These are phyloP conservation scores for Catocala sponsa DNA, from an alignment of 2,888 invertebrate genomes.

Conservation along the genomic window DNA sequence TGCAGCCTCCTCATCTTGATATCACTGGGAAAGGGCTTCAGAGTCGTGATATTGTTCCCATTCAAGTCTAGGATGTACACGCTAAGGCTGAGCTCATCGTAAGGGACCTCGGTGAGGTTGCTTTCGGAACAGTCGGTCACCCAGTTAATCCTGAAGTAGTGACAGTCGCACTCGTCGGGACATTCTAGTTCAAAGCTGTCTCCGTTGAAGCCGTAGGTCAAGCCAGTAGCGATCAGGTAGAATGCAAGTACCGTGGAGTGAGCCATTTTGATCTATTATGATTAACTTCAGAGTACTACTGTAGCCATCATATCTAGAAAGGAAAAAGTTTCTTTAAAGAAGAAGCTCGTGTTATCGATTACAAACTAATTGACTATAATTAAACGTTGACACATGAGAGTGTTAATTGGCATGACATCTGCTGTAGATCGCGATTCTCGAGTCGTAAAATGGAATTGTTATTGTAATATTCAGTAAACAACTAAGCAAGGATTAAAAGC, in stretches of 20 bases:
- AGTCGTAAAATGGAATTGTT: conserved; percentile 17
- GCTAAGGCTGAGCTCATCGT: conserved; percentile 90
- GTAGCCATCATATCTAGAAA: conserved; percentile 60
- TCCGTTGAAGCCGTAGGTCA: conserved; percentile 84
- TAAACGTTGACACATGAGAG: conserved; percentile 35
- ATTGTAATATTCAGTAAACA: conserved; percentile 31
- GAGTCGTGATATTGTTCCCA: conserved; percentile 89
- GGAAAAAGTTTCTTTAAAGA: conserved; percentile 19
- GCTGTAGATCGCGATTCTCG: conserved; percentile 13
- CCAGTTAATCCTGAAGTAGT: conserved; percentile 93
- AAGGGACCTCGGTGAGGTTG: conserved; percentile 91
- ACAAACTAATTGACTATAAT: conserved; percentile 50
- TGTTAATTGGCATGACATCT: conserved; percentile 46
- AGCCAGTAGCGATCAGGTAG: conserved; percentile 62
- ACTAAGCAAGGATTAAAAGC: conserved; percentile 23
- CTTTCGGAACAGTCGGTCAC: conserved; percentile 93
- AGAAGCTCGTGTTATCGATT: neutral
- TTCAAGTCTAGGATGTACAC: conserved; percentile 92
- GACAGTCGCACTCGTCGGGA: conserved; percentile 92
- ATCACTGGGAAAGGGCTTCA: conserved; percentile 89
- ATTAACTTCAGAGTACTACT: conserved; percentile 37
- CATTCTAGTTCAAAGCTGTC: conserved; percentile 91
- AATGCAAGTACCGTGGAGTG: conserved; percentile 62
- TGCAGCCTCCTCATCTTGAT: conserved; percentile 91
- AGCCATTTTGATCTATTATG: conserved; percentile 62